phyloP scores from a whole-genome alignment of 1,140 invertebrate species.

The Drosophila erecta region DNA sequence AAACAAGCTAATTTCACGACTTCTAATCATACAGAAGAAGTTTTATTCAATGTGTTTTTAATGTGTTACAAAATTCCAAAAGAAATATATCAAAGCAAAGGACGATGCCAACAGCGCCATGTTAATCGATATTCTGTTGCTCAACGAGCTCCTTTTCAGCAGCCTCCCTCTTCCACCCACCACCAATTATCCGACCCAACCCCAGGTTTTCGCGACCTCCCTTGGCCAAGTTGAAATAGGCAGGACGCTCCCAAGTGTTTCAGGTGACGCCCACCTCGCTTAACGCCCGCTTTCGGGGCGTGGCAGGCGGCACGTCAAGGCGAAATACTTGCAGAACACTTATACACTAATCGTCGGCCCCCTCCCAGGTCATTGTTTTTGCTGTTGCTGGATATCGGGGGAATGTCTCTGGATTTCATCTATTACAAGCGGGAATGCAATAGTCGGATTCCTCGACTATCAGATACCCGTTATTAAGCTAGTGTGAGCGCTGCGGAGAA shows the following conservation, averaged over 20 bases:
- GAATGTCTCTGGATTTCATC: no score
- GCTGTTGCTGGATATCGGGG: not conserved
- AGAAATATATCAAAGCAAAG: not conserved
- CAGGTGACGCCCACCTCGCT: constrained; percentile 11
- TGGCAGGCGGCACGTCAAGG: not conserved
- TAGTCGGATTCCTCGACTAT: no score
- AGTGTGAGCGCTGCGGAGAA: no score
- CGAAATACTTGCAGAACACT: constrained; percentile 28
- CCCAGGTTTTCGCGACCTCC: not conserved
- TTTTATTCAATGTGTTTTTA: not conserved
- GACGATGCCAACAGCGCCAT: constrained; percentile 59
- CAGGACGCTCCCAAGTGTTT: constrained; percentile 34
- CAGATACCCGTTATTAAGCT: no score
- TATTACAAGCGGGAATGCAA: no score
- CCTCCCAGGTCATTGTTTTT: not conserved
- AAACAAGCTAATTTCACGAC: no score
- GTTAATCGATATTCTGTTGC: constrained; percentile 79
- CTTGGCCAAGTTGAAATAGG: constrained; percentile 60
- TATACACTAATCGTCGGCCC: constrained; percentile 32
- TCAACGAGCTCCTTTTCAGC: constrained; percentile 31
- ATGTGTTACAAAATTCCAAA: not conserved
- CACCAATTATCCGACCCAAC: not conserved
- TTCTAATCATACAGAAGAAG: no score
- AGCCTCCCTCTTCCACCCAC: not conserved
- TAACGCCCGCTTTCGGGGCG: not conserved